A percentile compares a stretch with the other conserved stretches of the same genome.
Conservation (phyloP, 2,113 vertebrate species). For the Salvelinus namaycush region DNA sequence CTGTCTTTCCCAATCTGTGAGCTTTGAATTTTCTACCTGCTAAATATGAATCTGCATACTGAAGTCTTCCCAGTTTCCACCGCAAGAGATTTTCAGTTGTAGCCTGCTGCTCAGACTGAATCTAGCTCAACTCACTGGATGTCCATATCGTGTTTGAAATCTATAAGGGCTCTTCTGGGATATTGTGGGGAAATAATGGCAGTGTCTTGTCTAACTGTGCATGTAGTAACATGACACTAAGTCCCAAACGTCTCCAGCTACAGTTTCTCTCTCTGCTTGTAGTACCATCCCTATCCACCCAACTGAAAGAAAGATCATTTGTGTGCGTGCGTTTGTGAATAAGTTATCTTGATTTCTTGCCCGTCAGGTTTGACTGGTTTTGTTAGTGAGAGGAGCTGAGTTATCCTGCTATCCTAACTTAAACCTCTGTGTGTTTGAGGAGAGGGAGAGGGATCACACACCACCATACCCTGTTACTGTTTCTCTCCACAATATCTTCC, state of each 20-base stretch:
- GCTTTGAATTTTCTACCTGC: neutral
- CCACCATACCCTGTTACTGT: neutral
- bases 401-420: slow-evolving; percentile 18
- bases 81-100: neutral
- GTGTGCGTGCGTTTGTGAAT: neutral
- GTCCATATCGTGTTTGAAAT: too few relatives aligned
- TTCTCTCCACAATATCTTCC: neutral
- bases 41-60: neutral
- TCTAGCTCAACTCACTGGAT: too few relatives aligned
- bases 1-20: neutral
- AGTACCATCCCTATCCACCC: neutral
- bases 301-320: neutral
- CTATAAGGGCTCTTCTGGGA: too few relatives aligned
- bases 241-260: slow-evolving; percentile 26
- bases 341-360: slow-evolving; percentile 36
- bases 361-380: slow-evolving; percentile 55
- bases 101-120: too few relatives aligned
- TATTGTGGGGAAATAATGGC: too few relatives aligned
- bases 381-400: slow-evolving; percentile 12
- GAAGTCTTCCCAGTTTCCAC: neutral
- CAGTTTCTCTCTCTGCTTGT: slow-evolving; percentile 47
- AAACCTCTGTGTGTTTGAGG: neutral
- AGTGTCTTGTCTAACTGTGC: neutral
- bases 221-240: slow-evolving; percentile 41
- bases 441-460: neutral